phyloP scores from a whole-genome alignment of 30 jellyfish, hydroid and myxozoan species.

The Aurelia coerulea region DNA sequence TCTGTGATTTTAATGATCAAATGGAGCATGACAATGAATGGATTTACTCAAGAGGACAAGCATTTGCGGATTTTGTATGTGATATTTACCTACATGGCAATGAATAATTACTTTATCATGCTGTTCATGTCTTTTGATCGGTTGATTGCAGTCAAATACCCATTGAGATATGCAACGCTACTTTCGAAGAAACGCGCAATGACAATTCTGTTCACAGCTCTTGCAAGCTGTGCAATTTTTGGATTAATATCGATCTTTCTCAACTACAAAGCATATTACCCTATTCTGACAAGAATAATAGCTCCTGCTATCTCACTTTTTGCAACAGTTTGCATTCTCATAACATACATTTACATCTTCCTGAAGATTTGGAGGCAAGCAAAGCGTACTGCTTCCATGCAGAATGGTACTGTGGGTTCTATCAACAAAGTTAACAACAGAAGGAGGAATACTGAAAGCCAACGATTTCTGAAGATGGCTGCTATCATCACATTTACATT shows the following conservation, averaged over 20 bases:
- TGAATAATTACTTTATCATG: not conserved
- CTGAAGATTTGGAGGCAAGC: not conserved
- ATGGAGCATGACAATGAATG: not conserved
- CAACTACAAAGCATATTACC: not conserved
- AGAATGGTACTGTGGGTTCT: too few species aligned
- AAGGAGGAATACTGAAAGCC: not conserved
- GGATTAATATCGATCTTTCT: not conserved
- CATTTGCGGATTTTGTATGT: not conserved
- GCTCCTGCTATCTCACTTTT: not conserved
- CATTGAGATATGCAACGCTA: not conserved
- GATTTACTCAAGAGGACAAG: not conserved
- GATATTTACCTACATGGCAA: not conserved
- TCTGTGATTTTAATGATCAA: not conserved
- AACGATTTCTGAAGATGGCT: not conserved
- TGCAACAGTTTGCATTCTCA: not conserved
- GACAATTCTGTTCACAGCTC: not conserved
- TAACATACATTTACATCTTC: not conserved
- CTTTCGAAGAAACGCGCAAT: not conserved
- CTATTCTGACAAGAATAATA: too few species aligned
- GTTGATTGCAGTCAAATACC: not conserved
- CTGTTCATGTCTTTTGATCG: not conserved
- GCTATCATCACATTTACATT: not conserved
- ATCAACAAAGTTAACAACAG: not conserved
- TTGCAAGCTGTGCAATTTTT: not conserved
- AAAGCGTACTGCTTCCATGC: not conserved